Conservation (phyloP, 64 coral and sea anemone genomes). For the Dendronephthya gigantea region DNA sequence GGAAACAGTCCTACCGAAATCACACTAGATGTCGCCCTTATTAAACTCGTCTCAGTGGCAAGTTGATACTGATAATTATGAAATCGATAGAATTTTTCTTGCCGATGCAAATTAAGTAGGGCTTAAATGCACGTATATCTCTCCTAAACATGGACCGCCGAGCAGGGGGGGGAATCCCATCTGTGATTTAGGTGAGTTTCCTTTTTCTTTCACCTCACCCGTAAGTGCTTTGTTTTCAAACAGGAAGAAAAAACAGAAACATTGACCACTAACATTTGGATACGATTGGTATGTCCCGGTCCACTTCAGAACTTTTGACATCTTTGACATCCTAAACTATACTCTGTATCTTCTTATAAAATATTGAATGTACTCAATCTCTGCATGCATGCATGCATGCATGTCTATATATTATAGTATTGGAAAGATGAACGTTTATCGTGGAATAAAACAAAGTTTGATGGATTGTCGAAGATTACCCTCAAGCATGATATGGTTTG, state of each 20-base stretch:
- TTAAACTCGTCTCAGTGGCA: neutral
- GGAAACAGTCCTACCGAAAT: neutral
- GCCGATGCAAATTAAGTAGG: too few species aligned
- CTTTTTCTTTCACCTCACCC: too few species aligned
- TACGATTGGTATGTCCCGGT: constrained; percentile 28
- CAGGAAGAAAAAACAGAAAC: constrained; percentile 60
- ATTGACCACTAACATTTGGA: constrained; percentile 38
- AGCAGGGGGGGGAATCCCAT: too few species aligned
- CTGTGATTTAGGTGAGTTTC: too few species aligned
- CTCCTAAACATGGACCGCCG: too few species aligned
- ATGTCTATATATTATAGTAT: constrained; percentile 24
- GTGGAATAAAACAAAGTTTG: constrained; percentile 54
- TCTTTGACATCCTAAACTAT: too few species aligned
- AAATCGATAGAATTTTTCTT: neutral
- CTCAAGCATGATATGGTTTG: constrained; percentile 35
- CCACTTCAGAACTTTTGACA: too few species aligned
- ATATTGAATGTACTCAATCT: too few species aligned
- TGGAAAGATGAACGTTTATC: constrained; percentile 56
- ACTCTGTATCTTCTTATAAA: too few species aligned
- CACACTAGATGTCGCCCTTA: neutral
- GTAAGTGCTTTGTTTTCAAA: constrained; percentile 8
- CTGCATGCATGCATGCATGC: too few species aligned
- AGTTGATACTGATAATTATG: neutral
- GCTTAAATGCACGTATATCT: too few species aligned
- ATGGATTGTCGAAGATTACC: constrained; percentile 25